Percentiles rank a stretch among this genome's conserved stretches.
Evolutionary conservation across 2,888 invertebrate genomes (phyloP).

Genomic region (Oligia latruncula): DNA sequence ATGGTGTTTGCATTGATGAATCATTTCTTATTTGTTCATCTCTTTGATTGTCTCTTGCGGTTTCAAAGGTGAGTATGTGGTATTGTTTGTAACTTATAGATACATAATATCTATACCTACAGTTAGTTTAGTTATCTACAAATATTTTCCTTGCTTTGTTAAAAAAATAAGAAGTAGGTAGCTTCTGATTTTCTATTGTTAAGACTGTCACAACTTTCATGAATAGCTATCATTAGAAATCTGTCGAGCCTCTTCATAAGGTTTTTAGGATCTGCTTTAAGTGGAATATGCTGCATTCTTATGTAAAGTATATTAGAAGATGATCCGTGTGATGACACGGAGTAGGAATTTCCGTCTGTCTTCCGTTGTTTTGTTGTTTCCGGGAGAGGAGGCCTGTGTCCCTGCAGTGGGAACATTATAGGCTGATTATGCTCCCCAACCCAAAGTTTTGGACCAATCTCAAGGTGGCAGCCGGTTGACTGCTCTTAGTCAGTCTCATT

Average conservation of each 20-base stretch:
- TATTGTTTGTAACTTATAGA: not conserved
- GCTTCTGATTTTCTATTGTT: not conserved
- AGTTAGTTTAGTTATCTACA: not conserved
- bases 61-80: not conserved
- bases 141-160: not conserved
- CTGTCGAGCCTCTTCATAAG: not conserved
- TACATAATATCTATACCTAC: not conserved
- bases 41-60: constrained; percentile 10
- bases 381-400: not conserved
- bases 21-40: constrained; percentile 20
- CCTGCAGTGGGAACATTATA: not conserved
- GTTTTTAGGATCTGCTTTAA: not conserved
- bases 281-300: not conserved
- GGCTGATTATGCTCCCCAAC: not conserved
- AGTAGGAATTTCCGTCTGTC: not conserved
- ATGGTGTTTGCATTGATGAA: constrained; percentile 38
- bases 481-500: not conserved
- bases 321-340: not conserved
- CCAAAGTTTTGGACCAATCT: not conserved
- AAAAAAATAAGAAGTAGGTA: not conserved
- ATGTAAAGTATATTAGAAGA: not conserved
- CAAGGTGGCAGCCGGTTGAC: not conserved
- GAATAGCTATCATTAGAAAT: not conserved
- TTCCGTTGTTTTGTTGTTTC: not conserved
- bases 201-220: not conserved